A percentile compares a stretch with the other conserved stretches of the same genome.
phyloP scores from a whole-genome alignment of 2,888 invertebrate genomes.

The Leucozona laternaria region DNA sequence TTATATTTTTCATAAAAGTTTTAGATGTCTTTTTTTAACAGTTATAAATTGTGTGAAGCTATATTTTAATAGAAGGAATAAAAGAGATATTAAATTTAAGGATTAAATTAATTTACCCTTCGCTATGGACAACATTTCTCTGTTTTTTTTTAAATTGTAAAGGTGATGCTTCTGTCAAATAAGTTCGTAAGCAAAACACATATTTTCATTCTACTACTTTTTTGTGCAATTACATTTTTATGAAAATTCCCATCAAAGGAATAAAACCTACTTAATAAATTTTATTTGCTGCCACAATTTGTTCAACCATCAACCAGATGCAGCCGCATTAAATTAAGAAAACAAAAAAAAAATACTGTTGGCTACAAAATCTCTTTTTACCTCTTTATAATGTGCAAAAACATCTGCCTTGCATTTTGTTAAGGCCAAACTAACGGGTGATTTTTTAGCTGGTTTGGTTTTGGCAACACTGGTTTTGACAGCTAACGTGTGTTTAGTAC shows the following conservation, averaged over 20 bases:
- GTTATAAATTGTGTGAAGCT: too few species aligned
- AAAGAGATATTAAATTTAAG: too few species aligned
- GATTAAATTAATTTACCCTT: too few species aligned
- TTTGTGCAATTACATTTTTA: not conserved
- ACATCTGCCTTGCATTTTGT: constrained; percentile 18
- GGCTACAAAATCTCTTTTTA: constrained; percentile 1
- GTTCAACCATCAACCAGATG: not conserved
- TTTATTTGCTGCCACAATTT: constrained; percentile 28
- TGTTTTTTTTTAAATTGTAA: too few species aligned
- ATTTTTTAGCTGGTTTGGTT: too few species aligned
- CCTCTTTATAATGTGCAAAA: constrained; percentile 3
- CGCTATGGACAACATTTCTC: not conserved
- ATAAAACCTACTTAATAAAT: constrained; percentile 19
- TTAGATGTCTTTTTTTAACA: too few species aligned
- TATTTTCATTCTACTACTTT: not conserved
- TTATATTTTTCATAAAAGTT: too few species aligned
- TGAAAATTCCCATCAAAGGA: not conserved
- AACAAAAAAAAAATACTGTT: not conserved
- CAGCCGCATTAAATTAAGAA: too few species aligned
- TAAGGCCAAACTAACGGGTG: too few species aligned
- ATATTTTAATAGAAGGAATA: too few species aligned
- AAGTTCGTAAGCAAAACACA: not conserved
- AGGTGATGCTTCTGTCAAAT: not conserved
- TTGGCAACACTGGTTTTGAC: too few species aligned
- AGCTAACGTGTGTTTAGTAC: too few species aligned